Base-by-base conservation (phyloP, 53 echinoderm and acorn worm genomes). In the Luidia sarsii region DNA sequence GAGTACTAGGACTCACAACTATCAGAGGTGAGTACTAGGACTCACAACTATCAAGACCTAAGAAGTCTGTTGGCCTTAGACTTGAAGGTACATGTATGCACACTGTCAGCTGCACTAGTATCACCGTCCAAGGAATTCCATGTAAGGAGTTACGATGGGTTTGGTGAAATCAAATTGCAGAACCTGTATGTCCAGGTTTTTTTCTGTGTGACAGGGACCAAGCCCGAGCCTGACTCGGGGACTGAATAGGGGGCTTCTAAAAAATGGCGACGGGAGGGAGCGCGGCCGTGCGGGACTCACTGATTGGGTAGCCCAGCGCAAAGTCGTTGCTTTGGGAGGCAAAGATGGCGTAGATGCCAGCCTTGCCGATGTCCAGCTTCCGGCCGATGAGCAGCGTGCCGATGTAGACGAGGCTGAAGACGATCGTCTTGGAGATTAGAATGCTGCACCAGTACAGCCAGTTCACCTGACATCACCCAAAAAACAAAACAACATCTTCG, bases 321-420 rank as follows among this genome's bases (percentile, higher is more conserved):
- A 95, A 95, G 85, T 95, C 95, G 48, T 95, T 95, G 46, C 89
- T 95, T 70, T 95, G 95, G 21, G 92, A 87, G 31, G 89, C 84
- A 66, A 92, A 89, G 29, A 95, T 82, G 48, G 89, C 63, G 68
- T 75, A 90, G 33, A 95, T 80, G 13, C 89, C 95, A 3, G 95
- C 95, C 22, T 56, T 87, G 14, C 95, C 95, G 7, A 92, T 18
- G 34, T 80, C 53, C 39, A 48, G 30, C 7, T 52, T 25, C 27
- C 87, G 43, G 21, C 84, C 72, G 19, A 92, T 67, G 35, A 88
- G 22, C 18, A 95, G 50, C 1, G 89, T 68, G 39, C 83, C 83
- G 5, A 84, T 19, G 57, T 86, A 95, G 8, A 95, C 95, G 27
- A 87, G 13, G 0, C 70, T 57, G 81, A 86, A 95, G 4, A 95